A percentile compares a stretch with the other conserved stretches of the same genome.
phyloP scores from a whole-genome alignment of 2,797 vertebrate species.

The Aselliscus stoliczkanus region DNA sequence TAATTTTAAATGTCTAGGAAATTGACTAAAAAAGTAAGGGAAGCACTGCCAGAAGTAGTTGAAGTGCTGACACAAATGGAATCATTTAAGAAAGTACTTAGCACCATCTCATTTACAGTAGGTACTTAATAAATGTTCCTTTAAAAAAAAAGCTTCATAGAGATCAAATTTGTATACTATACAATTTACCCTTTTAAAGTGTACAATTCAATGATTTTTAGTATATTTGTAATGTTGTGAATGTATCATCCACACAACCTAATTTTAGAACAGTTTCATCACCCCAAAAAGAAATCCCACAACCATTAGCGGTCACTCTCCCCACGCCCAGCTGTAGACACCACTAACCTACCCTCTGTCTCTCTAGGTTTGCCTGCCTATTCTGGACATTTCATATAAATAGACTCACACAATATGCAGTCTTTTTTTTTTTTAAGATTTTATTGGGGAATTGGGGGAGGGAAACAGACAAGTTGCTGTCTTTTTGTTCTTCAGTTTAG shows the following conservation, averaged over 20 bases:
- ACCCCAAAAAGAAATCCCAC: neutral
- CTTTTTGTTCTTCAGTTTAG: too few species aligned
- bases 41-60: neutral
- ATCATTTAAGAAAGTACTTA: neutral
- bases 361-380: neutral
- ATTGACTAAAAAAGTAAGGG: neutral
- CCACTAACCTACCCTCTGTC: neutral
- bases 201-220: neutral
- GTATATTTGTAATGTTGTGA: neutral
- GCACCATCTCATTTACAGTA: neutral
- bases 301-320: neutral
- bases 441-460: too few species aligned
- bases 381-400: neutral
- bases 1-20: neutral
- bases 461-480: too few species aligned
- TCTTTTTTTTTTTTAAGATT: too few species aligned
- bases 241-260: neutral
- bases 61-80: neutral
- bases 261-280: conserved; percentile 2
- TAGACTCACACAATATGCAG: neutral
- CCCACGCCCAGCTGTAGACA: neutral
- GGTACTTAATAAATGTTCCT: neutral
- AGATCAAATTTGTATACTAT: neutral
- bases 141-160: neutral
- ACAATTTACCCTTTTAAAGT: neutral